phyloP scores from a whole-genome alignment of 2,797 vertebrate species.

The Loris lydekkerianus region DNA sequence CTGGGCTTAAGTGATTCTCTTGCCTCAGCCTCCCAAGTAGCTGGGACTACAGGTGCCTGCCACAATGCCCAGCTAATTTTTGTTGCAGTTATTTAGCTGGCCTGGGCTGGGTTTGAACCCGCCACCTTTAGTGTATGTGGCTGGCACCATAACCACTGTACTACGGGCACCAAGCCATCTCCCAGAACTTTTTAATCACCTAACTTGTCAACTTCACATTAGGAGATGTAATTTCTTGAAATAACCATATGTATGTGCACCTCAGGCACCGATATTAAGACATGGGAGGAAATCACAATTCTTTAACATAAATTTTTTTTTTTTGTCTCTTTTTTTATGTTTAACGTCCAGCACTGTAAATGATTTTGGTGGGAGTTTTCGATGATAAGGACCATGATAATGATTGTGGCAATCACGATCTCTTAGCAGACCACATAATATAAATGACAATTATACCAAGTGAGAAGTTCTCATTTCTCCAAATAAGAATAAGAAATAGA shows the following conservation, averaged over 20 bases:
- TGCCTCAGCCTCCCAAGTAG: no score
- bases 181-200: no score
- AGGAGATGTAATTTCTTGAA: neutral
- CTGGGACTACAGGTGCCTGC: no score
- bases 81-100: no score
- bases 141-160: no score
- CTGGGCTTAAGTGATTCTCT: no score
- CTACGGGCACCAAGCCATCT: no score
- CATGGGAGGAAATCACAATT: neutral
- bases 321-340: neutral
- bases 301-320: neutral
- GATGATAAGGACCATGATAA: constrained; percentile 19
- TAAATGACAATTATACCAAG: constrained; percentile 53
- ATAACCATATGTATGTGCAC: neutral
- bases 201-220: neutral
- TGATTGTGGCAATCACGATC: constrained; percentile 34
- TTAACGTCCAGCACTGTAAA: constrained; percentile 13
- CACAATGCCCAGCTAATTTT: no score
- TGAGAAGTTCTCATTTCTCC: neutral
- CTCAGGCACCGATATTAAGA: neutral
- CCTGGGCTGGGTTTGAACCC: no score
- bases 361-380: neutral
- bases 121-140: no score
- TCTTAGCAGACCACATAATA: constrained; percentile 19
- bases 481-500: constrained; percentile 26